Base-by-base conservation (phyloP, 2,113 vertebrate species). In the Natator depressus region DNA sequence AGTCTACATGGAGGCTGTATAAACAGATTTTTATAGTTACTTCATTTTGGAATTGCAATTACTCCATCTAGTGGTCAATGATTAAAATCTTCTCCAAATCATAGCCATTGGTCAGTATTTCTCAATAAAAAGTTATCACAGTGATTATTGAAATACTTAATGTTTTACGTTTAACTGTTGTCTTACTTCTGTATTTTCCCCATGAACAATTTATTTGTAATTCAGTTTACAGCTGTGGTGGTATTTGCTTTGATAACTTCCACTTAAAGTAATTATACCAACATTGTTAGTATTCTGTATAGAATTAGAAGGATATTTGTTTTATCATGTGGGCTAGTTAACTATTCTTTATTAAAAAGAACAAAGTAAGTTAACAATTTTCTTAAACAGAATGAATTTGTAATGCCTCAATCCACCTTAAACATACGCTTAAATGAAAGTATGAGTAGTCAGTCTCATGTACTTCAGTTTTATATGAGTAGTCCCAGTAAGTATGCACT, bases 21-120 rank as follows among this genome's bases (percentile, higher is more conserved):
- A 86, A 91, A 95, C 89, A 88, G 93, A 79, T 81, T 49, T 9
- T 27, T 42, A 24, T 31, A 80, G 22, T 75, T 50, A 42, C 22
- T 84, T 91, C 69, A 62, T 83, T 98, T 97, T 91, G 94, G 97
- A 98, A 98, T 98, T 35, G 96, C 98, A 98, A 96, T 96, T 98
- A n/a, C 98, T 92, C 98, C 98, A 98, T 98, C 98, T 98, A 98
- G 50, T 97, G 98, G 97, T 88, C 0, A 24, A 1, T 29, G 22
- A 9, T 3, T 19, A 27, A 81, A 91, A 22, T 94, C 57, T 93
- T 62, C n/a, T 38, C 24, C 4, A 16, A 80, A 88, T 88, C 50
- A 82, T 42, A 20, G n/a, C 25, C 10, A 42, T 27, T 75, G 88
- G 78, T 90, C 87, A 89, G 93, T 92, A 92, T 96, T 85, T 38